phyloP scores from a whole-genome alignment of 2,113 vertebrate genomes.

The Perognathus longimembris region DNA sequence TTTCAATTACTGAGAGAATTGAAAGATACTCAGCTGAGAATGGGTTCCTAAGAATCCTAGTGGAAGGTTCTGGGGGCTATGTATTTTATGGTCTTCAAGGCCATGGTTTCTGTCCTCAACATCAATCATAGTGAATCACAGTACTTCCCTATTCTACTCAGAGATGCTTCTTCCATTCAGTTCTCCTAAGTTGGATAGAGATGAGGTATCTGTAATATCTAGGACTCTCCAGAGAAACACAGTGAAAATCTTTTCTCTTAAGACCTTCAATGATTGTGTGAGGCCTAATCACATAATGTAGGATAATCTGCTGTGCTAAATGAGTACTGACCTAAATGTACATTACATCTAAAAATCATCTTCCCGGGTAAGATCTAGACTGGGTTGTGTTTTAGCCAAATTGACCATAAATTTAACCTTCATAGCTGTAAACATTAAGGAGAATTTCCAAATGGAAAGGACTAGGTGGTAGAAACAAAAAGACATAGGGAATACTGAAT shows the following conservation, averaged over 20 bases:
- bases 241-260: not conserved
- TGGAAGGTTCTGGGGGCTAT: not conserved
- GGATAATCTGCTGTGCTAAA: not conserved
- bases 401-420: not conserved
- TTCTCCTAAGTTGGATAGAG: not conserved
- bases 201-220: not conserved
- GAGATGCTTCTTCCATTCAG: not conserved
- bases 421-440: not conserved
- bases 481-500: not conserved
- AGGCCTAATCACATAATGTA: not conserved
- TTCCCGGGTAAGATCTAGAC: not conserved
- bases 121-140: not conserved
- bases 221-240: not conserved
- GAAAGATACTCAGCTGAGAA: not conserved
- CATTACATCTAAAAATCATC: not conserved
- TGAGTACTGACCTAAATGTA: conserved; percentile 17
- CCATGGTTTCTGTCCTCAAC: not conserved
- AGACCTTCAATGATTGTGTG: conserved; percentile 9
- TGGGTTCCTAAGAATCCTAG: not conserved
- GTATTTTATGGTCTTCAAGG: not conserved
- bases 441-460: not conserved
- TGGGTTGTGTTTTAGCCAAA: not conserved
- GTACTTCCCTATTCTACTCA: not conserved
- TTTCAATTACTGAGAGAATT: not conserved
- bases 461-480: not conserved